Evolutionary conservation across 2,888 invertebrate genomes (phyloP).

Genomic region (Empis livida): DNA sequence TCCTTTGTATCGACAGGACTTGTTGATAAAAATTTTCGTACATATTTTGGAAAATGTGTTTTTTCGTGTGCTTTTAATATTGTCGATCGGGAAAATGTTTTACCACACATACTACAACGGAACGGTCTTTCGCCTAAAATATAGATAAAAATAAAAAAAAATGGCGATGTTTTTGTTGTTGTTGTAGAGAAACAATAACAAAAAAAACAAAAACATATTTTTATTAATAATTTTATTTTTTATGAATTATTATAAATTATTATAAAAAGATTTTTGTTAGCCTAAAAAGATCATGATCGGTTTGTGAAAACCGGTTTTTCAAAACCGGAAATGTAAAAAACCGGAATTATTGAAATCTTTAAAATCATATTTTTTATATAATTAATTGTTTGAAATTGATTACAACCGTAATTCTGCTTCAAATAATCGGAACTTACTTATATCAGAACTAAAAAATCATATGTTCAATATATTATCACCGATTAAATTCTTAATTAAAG

Average conservation of each 20-base stretch:
- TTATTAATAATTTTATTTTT: neutral
- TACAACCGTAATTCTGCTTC: too few species aligned
- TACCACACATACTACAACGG: conserved; percentile 77
- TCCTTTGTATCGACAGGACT: conserved; percentile 74
- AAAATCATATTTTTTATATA: too few species aligned
- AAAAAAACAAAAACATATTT: conserved; percentile 3
- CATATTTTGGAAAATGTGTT: conserved; percentile 84
- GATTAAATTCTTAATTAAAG: too few species aligned
- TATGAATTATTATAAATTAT: too few species aligned
- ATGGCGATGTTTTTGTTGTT: too few species aligned
- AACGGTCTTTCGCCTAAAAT: conserved; percentile 69
- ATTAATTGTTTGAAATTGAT: too few species aligned
- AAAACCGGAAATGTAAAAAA: neutral
- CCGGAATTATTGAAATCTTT: too few species aligned
- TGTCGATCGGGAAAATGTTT: conserved; percentile 81
- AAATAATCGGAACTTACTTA: too few species aligned
- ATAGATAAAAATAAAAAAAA: neutral
- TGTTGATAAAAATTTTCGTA: conserved; percentile 77
- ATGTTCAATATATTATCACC: too few species aligned
- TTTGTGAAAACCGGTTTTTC: neutral
- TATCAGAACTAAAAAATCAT: too few species aligned
- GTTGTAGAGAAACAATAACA: conserved; percentile 4
- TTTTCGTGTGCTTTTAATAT: conserved; percentile 88
- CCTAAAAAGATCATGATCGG: too few species aligned
- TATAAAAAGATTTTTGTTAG: too few species aligned